Evolutionary conservation across 2,113 vertebrate genomes (phyloP), one percentile per base, ranked within the genome.

Genomic region (Lonchura striata): DNA sequence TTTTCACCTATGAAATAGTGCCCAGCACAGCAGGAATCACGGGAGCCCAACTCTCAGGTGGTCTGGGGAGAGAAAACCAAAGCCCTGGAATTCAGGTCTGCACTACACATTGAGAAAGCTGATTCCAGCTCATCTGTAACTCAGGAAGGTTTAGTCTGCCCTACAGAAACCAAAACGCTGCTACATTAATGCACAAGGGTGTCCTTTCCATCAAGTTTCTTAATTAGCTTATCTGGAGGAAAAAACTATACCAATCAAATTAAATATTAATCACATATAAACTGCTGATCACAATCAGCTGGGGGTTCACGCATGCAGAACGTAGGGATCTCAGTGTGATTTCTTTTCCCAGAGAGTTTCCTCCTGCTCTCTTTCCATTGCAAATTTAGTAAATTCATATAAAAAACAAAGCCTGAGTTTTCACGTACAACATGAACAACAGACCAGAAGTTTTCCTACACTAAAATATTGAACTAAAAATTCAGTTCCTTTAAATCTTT

Each of bases 261-360:
- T 97, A 98, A 98, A 97, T 98, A 98, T 98, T 98, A 98, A 98
- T 97, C 97, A 93, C 96, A 96, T 95, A 96, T 97, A 98, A 98
- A 98, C 95, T 97, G 94, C 97, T 95, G 92, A 97, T 97, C 97
- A 97, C 95, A 97, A 97, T 96, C 95, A 96, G 96, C 79, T 92
- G 94, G 94, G 95, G 94, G 92, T 92, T 98, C 93, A 90, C 6
- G 18, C 85, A 76, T 56, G 91, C 79, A 91, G 86, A 92, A 97
- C 79, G 47, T 9, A 82, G 94, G 94, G 89, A 94, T 96, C 86
- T 37, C 94, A 57, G 92, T 63, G 95, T 95, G 95, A 63, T 74
- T 90, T 86, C 85, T 92, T 65, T 81, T 96, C 96, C 94, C 96
- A 95, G 93, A 95, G 94, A 94, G 80, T 90, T 87, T 94, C 92